Evolutionary conservation across 2,797 vertebrate genomes (phyloP).

Genomic region (Selene dorsalis): DNA sequence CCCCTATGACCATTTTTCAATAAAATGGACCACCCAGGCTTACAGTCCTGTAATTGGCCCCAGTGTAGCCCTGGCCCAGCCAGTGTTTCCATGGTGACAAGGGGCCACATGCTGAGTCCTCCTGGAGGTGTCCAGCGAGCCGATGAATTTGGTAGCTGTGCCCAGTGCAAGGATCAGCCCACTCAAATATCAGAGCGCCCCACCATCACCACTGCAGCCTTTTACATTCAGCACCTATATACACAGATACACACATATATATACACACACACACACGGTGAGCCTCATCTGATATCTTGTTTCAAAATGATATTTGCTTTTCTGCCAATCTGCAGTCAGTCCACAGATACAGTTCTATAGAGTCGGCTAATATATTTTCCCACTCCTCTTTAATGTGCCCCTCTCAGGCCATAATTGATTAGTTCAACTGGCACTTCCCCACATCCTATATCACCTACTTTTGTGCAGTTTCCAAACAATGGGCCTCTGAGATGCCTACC

Average conservation of each 20-base stretch:
- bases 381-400: slow-evolving; percentile 62
- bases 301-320: slow-evolving; percentile 53
- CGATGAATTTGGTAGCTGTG: slow-evolving; percentile 69
- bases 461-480: slow-evolving; percentile 72
- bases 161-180: slow-evolving; percentile 60
- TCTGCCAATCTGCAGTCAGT: slow-evolving; percentile 33
- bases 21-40: slow-evolving; percentile 72
- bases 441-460: slow-evolving; percentile 62
- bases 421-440: slow-evolving; percentile 41
- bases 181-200: slow-evolving; percentile 57
- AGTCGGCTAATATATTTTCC: slow-evolving; percentile 64
- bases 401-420: slow-evolving; percentile 53
- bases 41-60: slow-evolving; percentile 71
- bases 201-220: slow-evolving; percentile 33
- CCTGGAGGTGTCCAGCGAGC: slow-evolving; percentile 73
- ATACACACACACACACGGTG: neutral
- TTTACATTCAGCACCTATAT: slow-evolving; percentile 33
- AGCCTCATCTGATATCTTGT: slow-evolving; percentile 33
- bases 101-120: slow-evolving; percentile 70
- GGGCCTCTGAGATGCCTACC: slow-evolving; percentile 61
- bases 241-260: slow-evolving; percentile 1
- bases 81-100: slow-evolving; percentile 77
- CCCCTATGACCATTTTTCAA: slow-evolving; percentile 67
- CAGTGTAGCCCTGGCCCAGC: slow-evolving; percentile 49
- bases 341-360: slow-evolving; percentile 49